A percentile compares a stretch with the other conserved stretches of the same genome.
Evolutionary conservation across 2,888 invertebrate genomes (phyloP).

Genomic region (Herminia tarsipennalis): DNA sequence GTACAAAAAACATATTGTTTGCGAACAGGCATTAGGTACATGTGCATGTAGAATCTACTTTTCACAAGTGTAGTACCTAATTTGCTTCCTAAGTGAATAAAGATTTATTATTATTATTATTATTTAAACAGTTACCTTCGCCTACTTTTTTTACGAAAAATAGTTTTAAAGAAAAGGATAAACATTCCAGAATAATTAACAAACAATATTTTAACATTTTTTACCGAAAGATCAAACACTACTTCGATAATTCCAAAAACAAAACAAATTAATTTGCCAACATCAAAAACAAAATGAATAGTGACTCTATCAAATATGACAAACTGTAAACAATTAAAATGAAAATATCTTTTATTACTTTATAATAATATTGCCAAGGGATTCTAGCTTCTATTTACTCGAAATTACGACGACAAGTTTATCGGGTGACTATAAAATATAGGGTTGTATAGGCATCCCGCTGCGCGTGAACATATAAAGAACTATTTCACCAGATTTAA

Average conservation of each 20-base stretch:
- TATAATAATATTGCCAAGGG: conserved; percentile 4
- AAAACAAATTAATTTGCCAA: conserved; percentile 35
- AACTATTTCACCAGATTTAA: conserved; percentile 49
- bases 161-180: not conserved
- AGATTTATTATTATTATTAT: too few species aligned
- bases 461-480: conserved; percentile 34
- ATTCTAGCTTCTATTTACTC: not conserved
- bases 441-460: conserved; percentile 39
- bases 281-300: conserved; percentile 43
- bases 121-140: too few species aligned
- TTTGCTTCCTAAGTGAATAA: too few species aligned
- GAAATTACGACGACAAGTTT: not conserved
- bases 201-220: not conserved
- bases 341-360: conserved; percentile 5
- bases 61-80: too few species aligned
- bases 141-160: too few species aligned
- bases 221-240: not conserved
- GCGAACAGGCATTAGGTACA: too few species aligned
- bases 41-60: too few species aligned
- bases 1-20: too few species aligned
- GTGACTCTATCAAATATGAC: conserved; percentile 48
- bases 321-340: conserved; percentile 24
- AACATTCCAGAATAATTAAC: not conserved
- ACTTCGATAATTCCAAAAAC: not conserved
- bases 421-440: conserved; percentile 2